Percentiles rank a stretch among this genome's conserved stretches.
Evolutionary conservation across 2,888 invertebrate genomes (phyloP).

Genomic region (Drosophila flavopinicola): DNA sequence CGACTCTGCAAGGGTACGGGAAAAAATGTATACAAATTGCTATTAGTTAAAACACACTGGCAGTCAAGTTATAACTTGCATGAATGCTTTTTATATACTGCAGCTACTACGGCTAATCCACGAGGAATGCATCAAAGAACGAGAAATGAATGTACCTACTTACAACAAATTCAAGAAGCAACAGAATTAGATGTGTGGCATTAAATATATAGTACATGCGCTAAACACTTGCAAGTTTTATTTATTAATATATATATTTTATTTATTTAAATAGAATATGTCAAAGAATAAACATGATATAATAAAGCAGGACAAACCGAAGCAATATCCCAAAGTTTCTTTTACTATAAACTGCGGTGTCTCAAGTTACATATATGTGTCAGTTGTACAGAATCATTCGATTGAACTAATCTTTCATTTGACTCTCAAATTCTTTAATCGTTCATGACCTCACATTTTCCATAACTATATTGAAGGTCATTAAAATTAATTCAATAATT

Average conservation of each 20-base stretch:
- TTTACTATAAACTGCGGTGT: constrained; percentile 17
- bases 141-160: constrained; percentile 73
- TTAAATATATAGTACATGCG: constrained; percentile 33
- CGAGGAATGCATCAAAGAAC: constrained; percentile 66
- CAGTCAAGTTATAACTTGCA: constrained; percentile 53
- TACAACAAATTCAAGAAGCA: constrained; percentile 42
- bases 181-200: constrained; percentile 50
- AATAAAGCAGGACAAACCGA: constrained; percentile 69
- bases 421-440: too few relatives aligned
- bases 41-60: constrained; percentile 57
- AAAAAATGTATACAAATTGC: constrained; percentile 58
- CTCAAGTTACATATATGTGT: background rate
- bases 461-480: too few relatives aligned
- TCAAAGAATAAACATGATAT: constrained; percentile 74
- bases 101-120: constrained; percentile 40
- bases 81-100: constrained; percentile 64
- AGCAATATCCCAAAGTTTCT: constrained; percentile 35
- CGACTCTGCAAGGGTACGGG: constrained; percentile 27
- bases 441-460: too few relatives aligned
- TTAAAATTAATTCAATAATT: too few relatives aligned
- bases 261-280: constrained; percentile 78
- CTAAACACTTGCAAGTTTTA: constrained; percentile 73
- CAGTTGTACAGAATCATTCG: too few relatives aligned
- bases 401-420: too few relatives aligned
- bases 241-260: constrained; percentile 80